These are phyloP conservation scores for Drosophila equinoxialis DNA, from an alignment of 1,140 invertebrate species.

Conservation along the genomic window DNA sequence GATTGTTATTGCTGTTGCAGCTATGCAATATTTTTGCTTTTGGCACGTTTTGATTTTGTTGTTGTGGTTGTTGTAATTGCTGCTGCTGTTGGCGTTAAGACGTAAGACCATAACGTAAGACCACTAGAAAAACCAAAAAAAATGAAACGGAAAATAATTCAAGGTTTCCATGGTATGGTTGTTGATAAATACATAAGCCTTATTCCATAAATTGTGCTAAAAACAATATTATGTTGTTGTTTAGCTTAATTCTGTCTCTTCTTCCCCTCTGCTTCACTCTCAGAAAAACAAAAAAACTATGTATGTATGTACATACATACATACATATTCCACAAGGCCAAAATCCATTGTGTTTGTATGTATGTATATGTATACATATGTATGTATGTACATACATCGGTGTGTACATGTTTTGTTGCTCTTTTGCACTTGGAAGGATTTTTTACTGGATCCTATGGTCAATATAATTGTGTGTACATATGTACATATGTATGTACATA, in stretches of 20 bases:
- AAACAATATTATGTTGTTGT: too few species aligned
- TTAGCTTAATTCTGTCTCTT: too few species aligned
- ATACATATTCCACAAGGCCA: neutral
- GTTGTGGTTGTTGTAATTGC: neutral
- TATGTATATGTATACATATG: too few species aligned
- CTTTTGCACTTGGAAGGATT: neutral
- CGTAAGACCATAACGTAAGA: slow-evolving; percentile 24
- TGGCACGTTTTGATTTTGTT: slow-evolving; percentile 63
- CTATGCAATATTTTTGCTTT: slow-evolving; percentile 51
- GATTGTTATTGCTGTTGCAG: slow-evolving; percentile 9
- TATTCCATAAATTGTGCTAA: too few species aligned
- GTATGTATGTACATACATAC: neutral
- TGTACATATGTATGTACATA: neutral
- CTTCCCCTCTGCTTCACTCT: too few species aligned
- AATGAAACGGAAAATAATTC: neutral
- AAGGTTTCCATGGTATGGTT: slow-evolving; percentile 4
- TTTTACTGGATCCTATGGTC: neutral
- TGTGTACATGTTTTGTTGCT: neutral
- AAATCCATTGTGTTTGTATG: too few species aligned
- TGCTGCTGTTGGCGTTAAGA: slow-evolving; percentile 40
- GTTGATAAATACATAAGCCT: neutral
- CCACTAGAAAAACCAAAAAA: neutral
- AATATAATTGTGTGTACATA: too few species aligned
- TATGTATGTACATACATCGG: too few species aligned
- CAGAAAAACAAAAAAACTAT: too few species aligned